Base-by-base conservation (phyloP, 1,140 invertebrate species). In the Bombus pyrosoma region DNA sequence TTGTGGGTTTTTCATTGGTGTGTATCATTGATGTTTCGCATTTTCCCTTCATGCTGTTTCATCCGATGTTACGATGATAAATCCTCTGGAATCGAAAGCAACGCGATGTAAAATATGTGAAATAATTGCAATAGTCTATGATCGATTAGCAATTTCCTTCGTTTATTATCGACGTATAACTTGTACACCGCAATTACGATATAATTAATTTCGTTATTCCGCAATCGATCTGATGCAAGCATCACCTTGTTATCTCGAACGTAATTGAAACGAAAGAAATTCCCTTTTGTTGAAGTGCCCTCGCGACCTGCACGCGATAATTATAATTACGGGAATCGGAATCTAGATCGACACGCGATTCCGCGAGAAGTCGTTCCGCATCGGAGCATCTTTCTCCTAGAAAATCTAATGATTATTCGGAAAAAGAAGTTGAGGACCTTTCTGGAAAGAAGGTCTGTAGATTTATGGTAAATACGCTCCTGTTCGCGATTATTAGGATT, bases 181-280 rank as follows among this genome's bases (percentile, higher is more conserved):
- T n/a, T 41, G 41, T 18, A 69, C 5, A 18, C 15, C 37, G 64
- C 39, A 83, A 71, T 78, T 59, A 83, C 18, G n/a, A 78, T 32
- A n/a, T 69, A 83, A 83, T 78, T 83, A 78, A 83, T 78, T 43
- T 78, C 74, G 74, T 69, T 78, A 69, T 57, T 66, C 22, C 22
- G 74, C 47, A 57, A 41, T 68, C 22, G 32, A 53, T 59, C 22
- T 12, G 39, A 10, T 5, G 28, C 72, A 43, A 75, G 72, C 81
- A 18, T 74, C 80, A 28, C n/a, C 72, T 82, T 47, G 81, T 75
- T 47, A 64, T 32, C 25, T 43, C 37, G n/a, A 57, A 57, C 13
- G n/a, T 41, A 78, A 83, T 83, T 69, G 82, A 78, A 77, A 78
- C 74, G 62, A n/a, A 39, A 34, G 37, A 41, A 68, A 43, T 64